A percentile compares a stretch with the other conserved stretches of the same genome.
phyloP scores from a whole-genome alignment of 2,113 vertebrate genomes.

The Abramis brama region DNA sequence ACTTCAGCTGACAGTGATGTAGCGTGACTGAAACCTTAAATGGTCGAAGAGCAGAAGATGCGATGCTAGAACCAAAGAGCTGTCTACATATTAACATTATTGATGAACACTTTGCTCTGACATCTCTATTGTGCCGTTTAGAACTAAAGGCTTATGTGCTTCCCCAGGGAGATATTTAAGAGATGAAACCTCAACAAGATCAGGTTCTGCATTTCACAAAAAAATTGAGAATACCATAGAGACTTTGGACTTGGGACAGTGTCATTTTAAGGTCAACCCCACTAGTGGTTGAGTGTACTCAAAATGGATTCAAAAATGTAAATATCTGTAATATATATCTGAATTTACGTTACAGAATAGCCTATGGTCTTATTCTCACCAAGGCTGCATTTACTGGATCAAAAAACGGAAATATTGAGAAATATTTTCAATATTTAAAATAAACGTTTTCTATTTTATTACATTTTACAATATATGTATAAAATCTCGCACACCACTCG shows the following conservation, averaged over 20 bases:
- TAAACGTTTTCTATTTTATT: no score
- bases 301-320: background rate
- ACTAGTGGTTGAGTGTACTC: background rate
- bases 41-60: background rate
- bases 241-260: background rate
- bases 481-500: no score
- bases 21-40: conserved; percentile 31
- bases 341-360: no score
- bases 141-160: background rate
- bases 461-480: no score
- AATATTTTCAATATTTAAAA: no score
- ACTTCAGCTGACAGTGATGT: conserved; percentile 31
- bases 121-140: conserved; percentile 1
- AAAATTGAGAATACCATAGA: background rate
- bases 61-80: conserved; percentile 21
- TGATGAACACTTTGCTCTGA: conserved; percentile 19
- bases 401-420: no score
- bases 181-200: background rate
- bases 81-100: conserved; percentile 18
- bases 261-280: conserved; percentile 6
- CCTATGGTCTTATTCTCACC: no score
- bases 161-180: conserved; percentile 1
- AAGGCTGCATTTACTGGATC: no score
- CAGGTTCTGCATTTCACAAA: background rate
- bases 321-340: background rate